These are phyloP conservation scores for Sorex maritimensis DNA, from an alignment of 2,797 vertebrate genomes.

Conservation along the genomic window DNA sequence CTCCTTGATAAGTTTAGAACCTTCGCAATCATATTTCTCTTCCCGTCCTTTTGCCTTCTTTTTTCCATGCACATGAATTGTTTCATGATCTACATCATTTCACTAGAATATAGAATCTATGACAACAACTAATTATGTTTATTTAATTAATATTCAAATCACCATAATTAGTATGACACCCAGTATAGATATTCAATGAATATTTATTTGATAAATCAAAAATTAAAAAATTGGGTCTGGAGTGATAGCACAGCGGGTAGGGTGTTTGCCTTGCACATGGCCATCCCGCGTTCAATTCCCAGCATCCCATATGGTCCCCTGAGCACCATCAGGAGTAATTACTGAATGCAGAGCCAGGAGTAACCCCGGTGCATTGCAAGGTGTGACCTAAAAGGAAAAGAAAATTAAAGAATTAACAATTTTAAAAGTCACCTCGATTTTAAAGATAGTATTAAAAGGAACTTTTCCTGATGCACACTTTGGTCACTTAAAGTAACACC, in stretches of 20 bases:
- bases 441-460: neutral
- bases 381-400: neutral
- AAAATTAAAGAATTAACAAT: neutral
- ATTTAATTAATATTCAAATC: neutral
- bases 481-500: neutral
- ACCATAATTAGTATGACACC: neutral
- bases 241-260: too few species aligned
- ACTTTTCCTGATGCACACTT: neutral
- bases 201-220: too few species aligned
- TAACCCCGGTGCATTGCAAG: too few species aligned
- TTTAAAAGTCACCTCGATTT: neutral
- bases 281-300: too few species aligned
- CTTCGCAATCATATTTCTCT: neutral
- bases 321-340: too few species aligned
- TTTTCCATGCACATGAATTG: neutral
- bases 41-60: too few species aligned
- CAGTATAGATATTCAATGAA: neutral
- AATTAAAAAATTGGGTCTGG: too few species aligned
- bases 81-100: neutral
- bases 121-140: neutral
- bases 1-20: neutral
- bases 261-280: too few species aligned
- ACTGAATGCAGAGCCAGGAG: too few species aligned
- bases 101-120: neutral
- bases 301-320: too few species aligned